phyloP scores from a whole-genome alignment of 2,113 vertebrate genomes.

The Gymnorhina tibicen region DNA sequence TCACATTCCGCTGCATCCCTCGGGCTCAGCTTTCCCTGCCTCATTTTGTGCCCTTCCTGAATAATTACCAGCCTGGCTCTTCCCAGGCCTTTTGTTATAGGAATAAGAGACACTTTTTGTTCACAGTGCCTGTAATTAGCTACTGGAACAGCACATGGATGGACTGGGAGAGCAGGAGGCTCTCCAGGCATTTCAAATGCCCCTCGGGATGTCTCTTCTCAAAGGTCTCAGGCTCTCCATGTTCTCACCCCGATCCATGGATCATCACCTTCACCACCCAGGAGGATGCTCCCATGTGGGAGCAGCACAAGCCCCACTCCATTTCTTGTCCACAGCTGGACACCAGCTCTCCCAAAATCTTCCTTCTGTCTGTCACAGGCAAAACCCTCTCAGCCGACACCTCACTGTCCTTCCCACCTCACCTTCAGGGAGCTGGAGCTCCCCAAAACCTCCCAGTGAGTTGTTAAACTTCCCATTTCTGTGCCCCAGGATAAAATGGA shows the following conservation, averaged over 20 bases:
- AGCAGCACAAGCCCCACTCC: not conserved
- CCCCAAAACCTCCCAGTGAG: not conserved
- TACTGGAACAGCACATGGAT: not conserved
- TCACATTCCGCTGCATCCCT: not conserved
- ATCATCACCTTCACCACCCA: not conserved
- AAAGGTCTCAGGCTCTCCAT: not conserved
- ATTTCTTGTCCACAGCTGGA: not conserved
- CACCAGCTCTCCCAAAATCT: not conserved
- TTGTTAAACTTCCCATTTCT: not conserved
- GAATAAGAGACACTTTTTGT: not conserved
- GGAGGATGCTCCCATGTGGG: not conserved
- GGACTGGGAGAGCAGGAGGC: not conserved
- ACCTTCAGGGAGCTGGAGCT: not conserved
- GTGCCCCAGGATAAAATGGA: not conserved
- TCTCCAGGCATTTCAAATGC: not conserved
- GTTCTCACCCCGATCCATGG: not conserved
- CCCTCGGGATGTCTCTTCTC: not conserved
- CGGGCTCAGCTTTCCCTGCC: not conserved
- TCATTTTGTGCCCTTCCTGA: not conserved
- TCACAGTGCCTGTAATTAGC: not conserved
- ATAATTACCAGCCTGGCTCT: not conserved
- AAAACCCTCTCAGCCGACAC: not conserved
- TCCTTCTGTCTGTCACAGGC: not conserved
- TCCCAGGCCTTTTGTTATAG: slow-evolving; percentile 16
- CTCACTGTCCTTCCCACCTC: not conserved